Base-by-base conservation (phyloP, 1,140 invertebrate genomes). In the Heliothis subflexa region DNA sequence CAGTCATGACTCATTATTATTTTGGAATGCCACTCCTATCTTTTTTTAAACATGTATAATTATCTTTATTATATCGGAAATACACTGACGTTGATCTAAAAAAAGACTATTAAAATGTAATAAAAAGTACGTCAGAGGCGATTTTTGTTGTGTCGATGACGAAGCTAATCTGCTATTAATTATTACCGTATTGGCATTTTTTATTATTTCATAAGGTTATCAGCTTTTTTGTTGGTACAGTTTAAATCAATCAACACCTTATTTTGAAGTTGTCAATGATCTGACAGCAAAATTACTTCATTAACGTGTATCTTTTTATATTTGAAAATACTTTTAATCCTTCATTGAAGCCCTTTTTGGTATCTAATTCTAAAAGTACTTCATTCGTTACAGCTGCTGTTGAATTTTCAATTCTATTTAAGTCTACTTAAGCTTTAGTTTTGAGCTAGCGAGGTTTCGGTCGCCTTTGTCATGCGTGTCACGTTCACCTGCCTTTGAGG, bases 71-170 rank as follows among this genome's bases (percentile, higher is more conserved):
- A 10, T 55, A 21, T 55, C 52, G n/a, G 52, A 55, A 40, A 7
- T 55, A 55, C 52, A 0, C 18, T 16, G 9, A 55, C 52, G 18
- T 28, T 13, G 57, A 4, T 61, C 14, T 13, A 28, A 61, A 61
- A 61, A 61, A 28, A n/a, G 5, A 13, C 21, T 25, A 61, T 61
- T 61, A 61, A 61, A 61, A 61, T 61, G 57, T 33, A n/a, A 33
- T 61, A 61, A 61, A 28, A 61, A 5, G 12, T 61, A 28, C 57
- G 57, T 61, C 28, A 61, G 28, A 25, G 0, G 0, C 3, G 25
- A 61, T 61, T 28, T 16, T 55, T 18, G 14, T n/a, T 12, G 12
- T 3, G 25, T 33, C 10, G 14, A 61, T 5, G 33, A 40, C 33
- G 33, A 7, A 40, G 33, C 33, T 40, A 40, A 40, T 40, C 5